Evolutionary conservation across 2,113 vertebrate species (phyloP).

Genomic region (Elanus axillaris): DNA sequence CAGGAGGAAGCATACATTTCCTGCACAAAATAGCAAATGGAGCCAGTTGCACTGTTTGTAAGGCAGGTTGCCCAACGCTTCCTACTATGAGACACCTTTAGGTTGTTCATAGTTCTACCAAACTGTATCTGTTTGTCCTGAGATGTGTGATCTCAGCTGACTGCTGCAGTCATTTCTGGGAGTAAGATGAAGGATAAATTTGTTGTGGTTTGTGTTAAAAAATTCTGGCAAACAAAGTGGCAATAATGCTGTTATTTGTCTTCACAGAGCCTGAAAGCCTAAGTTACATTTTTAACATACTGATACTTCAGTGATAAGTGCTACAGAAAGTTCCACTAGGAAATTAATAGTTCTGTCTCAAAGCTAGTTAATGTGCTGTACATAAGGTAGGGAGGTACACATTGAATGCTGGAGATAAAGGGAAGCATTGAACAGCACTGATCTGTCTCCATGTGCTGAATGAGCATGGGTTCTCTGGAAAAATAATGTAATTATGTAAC

Average conservation of each 20-base stretch:
- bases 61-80: neutral
- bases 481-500: neutral
- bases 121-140: neutral
- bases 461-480: neutral
- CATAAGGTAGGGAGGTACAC: neutral
- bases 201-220: neutral
- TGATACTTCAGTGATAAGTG: neutral
- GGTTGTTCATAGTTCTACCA: neutral
- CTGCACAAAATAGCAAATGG: neutral
- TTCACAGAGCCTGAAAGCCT: neutral
- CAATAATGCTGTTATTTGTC: neutral
- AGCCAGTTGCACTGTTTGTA: neutral
- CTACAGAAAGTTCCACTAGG: neutral
- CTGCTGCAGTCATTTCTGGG: neutral
- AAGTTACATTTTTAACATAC: neutral
- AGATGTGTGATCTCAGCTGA: neutral
- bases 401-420: neutral
- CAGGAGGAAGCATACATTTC: slow-evolving; percentile 14
- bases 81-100: neutral
- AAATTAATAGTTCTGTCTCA: neutral
- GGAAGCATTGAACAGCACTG: neutral
- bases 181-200: neutral
- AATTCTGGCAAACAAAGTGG: neutral
- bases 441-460: neutral
- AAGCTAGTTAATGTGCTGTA: neutral